Conservation (phyloP, 2,113 vertebrate genomes). For the Orthonyx spaldingii region DNA sequence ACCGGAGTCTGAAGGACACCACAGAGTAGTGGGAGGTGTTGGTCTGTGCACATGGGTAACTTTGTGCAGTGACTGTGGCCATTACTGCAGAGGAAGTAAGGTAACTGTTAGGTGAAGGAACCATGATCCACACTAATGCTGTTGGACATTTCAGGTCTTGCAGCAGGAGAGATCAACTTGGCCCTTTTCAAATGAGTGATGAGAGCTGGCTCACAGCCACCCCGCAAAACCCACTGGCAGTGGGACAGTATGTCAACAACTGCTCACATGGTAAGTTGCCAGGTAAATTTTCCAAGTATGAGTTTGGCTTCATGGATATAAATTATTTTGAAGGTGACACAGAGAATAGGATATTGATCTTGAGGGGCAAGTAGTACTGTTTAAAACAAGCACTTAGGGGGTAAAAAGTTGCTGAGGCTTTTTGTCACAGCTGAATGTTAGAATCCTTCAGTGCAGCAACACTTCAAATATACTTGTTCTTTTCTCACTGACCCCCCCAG, state of each 20-base stretch:
- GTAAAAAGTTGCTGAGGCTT: not conserved
- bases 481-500: not conserved
- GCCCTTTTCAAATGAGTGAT: constrained; percentile 83
- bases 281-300: not conserved
- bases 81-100: not conserved
- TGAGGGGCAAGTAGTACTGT: not conserved
- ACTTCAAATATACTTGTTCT: not conserved
- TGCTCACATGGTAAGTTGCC: constrained; percentile 80
- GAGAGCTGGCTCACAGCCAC: constrained; percentile 81
- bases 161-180: constrained; percentile 83
- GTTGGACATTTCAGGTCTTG: constrained; percentile 77
- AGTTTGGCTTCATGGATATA: not conserved
- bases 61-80: not conserved
- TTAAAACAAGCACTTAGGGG: not conserved
- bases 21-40: not conserved
- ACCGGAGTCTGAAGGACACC: not conserved
- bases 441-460: not conserved
- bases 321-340: not conserved
- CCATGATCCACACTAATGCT: fast-evolving
- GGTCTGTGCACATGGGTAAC: fast-evolving
- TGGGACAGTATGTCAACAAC: constrained; percentile 95
- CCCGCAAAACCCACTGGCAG: constrained; percentile 80
- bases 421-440: not conserved
- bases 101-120: not conserved
- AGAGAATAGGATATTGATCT: not conserved